These are phyloP conservation scores for Liparis tanakae DNA, from an alignment of 2,797 vertebrate species.

Conservation along the genomic window DNA sequence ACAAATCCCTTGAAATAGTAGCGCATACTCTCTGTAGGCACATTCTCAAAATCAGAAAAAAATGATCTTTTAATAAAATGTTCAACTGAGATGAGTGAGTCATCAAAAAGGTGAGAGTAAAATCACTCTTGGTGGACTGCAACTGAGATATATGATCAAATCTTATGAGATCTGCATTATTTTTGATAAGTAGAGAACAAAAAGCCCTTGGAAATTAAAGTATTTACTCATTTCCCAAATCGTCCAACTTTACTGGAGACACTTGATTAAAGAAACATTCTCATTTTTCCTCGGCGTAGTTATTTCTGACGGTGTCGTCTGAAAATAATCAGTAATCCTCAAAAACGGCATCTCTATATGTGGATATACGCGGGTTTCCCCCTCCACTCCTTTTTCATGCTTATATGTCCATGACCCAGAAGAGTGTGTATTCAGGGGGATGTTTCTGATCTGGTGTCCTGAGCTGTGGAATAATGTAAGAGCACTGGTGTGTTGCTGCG, in stretches of 20 bases:
- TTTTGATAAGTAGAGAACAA: slow-evolving; percentile 38
- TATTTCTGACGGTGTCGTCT: slow-evolving; percentile 35
- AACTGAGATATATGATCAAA: background rate
- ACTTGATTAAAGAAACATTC: slow-evolving; percentile 31
- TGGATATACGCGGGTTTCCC: slow-evolving; percentile 47
- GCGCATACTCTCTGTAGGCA: background rate
- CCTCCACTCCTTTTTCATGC: slow-evolving; percentile 69
- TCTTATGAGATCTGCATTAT: background rate
- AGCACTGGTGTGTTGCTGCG: slow-evolving; percentile 80
- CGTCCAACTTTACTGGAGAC: background rate
- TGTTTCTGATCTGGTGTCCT: slow-evolving; percentile 75
- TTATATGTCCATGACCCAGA: slow-evolving; percentile 77
- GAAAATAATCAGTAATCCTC: slow-evolving; percentile 67
- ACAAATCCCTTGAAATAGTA: background rate
- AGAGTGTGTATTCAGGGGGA: slow-evolving; percentile 71
- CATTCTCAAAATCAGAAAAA: background rate
- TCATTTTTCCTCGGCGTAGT: slow-evolving; percentile 15
- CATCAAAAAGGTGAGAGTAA: slow-evolving; percentile 3
- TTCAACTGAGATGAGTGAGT: background rate
- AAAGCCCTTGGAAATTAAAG: slow-evolving; percentile 10
- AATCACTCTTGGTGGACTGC: background rate
- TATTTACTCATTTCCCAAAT: slow-evolving; percentile 4
- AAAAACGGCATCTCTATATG: slow-evolving; percentile 58
- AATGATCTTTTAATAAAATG: background rate
- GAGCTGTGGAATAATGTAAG: slow-evolving; percentile 81